A percentile compares a stretch with the other conserved stretches of the same genome.
Conservation (phyloP, 2,797 vertebrate species). For the Apogon hyalosoma region DNA sequence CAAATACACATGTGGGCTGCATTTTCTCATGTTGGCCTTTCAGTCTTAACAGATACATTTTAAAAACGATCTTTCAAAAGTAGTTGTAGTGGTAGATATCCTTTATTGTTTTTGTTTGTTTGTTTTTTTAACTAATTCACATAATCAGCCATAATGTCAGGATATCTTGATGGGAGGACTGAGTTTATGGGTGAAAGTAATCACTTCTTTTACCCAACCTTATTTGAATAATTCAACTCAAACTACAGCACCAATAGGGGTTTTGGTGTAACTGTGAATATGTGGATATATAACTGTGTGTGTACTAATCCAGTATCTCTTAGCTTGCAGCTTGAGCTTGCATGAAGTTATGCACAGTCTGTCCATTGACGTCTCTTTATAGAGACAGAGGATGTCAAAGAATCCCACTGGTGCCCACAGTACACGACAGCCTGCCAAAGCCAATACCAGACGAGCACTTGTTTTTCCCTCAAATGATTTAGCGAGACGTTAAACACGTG, state of each 20-base stretch:
- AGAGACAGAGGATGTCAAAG: slow-evolving; percentile 66
- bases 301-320: slow-evolving; percentile 18
- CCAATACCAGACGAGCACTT: slow-evolving; percentile 87
- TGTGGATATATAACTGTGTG: slow-evolving; percentile 2
- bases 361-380: slow-evolving; percentile 61
- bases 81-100: neutral
- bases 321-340: slow-evolving; percentile 41
- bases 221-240: neutral
- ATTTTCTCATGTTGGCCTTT: neutral
- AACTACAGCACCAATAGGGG: neutral
- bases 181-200: neutral
- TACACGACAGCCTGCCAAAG: slow-evolving; percentile 83
- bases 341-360: slow-evolving; percentile 53
- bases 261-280: slow-evolving; percentile 7
- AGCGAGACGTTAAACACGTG: slow-evolving; percentile 88
- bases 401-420: slow-evolving; percentile 73
- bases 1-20: neutral
- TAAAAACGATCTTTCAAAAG: neutral
- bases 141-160: too few relatives aligned
- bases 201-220: neutral
- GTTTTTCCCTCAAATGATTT: slow-evolving; percentile 82
- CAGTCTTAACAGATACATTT: neutral
- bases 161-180: too few relatives aligned
- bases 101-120: neutral
- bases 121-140: too few relatives aligned